These are phyloP conservation scores for Crotophaga sulcirostris DNA, from an alignment of 2,113 vertebrate species.

Conservation along the genomic window DNA sequence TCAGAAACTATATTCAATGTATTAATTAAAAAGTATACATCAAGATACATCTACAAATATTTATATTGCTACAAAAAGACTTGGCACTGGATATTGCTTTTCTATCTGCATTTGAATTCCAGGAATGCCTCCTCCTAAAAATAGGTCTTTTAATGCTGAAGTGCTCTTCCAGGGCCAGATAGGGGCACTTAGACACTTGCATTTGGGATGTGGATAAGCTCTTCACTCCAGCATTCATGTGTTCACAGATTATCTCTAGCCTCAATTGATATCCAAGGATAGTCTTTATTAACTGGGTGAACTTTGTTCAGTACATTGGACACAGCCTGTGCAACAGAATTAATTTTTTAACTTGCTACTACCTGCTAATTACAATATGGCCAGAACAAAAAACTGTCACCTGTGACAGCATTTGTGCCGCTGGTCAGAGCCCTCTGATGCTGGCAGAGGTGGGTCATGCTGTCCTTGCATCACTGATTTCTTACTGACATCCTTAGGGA, in stretches of 20 bases:
- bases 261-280: neutral
- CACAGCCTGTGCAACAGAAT: neutral
- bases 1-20: neutral
- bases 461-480: neutral
- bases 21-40: neutral
- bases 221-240: constrained; percentile 3
- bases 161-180: constrained; percentile 36
- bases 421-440: rapidly evolving
- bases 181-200: constrained; percentile 30
- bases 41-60: neutral
- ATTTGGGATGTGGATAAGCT: neutral
- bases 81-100: neutral
- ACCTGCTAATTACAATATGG: neutral
- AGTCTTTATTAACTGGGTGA: neutral
- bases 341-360: neutral
- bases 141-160: constrained; percentile 49
- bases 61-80: neutral
- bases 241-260: constrained; percentile 1
- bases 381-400: neutral
- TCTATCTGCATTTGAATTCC: constrained; percentile 33
- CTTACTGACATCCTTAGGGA: neutral
- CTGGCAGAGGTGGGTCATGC: rapidly evolving
- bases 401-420: neutral
- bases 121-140: constrained; percentile 64
- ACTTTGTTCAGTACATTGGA: neutral